Conservation (phyloP, 2,888 invertebrate species). For the Oasisia sp. region DNA sequence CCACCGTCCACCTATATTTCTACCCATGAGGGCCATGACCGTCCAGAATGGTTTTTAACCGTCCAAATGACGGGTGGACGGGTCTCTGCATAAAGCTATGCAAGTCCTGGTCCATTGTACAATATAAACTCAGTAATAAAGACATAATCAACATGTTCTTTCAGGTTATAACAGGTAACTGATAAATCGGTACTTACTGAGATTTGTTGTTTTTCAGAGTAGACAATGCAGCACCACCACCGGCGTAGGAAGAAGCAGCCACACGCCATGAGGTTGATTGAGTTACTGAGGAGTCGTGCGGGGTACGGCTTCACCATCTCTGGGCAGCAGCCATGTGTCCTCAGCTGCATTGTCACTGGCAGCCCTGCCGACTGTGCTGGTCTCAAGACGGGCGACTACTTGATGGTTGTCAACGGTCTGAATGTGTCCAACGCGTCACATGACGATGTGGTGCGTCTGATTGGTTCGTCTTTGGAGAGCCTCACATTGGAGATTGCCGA, state of each 20-base stretch:
- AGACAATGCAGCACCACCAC: constrained; percentile 57
- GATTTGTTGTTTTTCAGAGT: background rate
- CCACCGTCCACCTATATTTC: too few relatives aligned
- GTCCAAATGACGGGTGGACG: too few relatives aligned
- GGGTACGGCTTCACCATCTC: constrained; percentile 99
- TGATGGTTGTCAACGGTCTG: constrained; percentile 88
- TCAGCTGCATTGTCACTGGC: constrained; percentile 90
- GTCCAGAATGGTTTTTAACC: too few relatives aligned
- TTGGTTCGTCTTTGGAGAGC: constrained; percentile 83
- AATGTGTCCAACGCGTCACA: constrained; percentile 92
- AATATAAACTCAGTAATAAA: background rate
- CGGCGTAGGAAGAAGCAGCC: constrained; percentile 78
- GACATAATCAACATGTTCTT: background rate
- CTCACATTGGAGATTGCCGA: constrained; percentile 48
- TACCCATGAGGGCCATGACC: too few relatives aligned
- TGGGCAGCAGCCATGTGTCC: constrained; percentile 93
- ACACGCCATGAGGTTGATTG: constrained; percentile 81
- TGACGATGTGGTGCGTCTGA: constrained; percentile 90
- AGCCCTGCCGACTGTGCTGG: constrained; percentile 92
- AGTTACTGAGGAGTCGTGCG: constrained; percentile 83
- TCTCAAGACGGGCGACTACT: constrained; percentile 88
- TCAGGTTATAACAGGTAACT: background rate
- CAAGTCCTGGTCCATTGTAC: background rate
- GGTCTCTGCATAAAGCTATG: too few relatives aligned
- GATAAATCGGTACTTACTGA: too few relatives aligned